Evolutionary conservation across 2,888 invertebrate species (phyloP).

Genomic region (Ernsta delagoae): DNA sequence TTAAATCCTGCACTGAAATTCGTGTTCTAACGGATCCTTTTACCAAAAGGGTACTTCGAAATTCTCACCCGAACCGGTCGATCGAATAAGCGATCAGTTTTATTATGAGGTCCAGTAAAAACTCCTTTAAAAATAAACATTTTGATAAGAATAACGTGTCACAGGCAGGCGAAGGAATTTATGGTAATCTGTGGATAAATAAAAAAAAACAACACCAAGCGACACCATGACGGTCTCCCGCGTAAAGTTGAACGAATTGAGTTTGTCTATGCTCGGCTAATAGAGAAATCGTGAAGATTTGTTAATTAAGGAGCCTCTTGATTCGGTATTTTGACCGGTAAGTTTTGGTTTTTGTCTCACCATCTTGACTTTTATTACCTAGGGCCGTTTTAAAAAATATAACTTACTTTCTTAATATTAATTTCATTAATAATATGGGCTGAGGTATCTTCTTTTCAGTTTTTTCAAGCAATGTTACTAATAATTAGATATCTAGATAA

Average conservation of each 20-base stretch:
- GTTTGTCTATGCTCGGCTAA: not conserved
- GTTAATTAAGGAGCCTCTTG: slow-evolving; percentile 7
- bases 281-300: slow-evolving; percentile 22
- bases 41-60: not conserved
- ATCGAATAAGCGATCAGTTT: slow-evolving; percentile 53
- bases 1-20: not conserved
- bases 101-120: slow-evolving; percentile 48
- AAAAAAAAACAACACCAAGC: slow-evolving; percentile 35
- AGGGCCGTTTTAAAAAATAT: too few relatives aligned
- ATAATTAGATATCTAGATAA: too few relatives aligned
- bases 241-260: not conserved
- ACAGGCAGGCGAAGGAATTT: slow-evolving; percentile 48
- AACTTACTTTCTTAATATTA: too few relatives aligned
- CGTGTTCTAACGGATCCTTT: not conserved
- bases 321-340: not conserved
- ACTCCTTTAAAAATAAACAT: slow-evolving; percentile 48
- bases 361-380: not conserved
- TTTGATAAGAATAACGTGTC: slow-evolving; percentile 49
- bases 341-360: not conserved
- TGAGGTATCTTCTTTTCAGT: too few relatives aligned
- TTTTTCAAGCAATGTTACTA: too few relatives aligned
- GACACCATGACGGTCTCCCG: slow-evolving; percentile 10
- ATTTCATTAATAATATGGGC: too few relatives aligned
- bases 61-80: slow-evolving; percentile 44
- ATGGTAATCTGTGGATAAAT: slow-evolving; percentile 47